Base-by-base conservation (phyloP, 1,140 invertebrate species). In the Nomia melanderi region DNA sequence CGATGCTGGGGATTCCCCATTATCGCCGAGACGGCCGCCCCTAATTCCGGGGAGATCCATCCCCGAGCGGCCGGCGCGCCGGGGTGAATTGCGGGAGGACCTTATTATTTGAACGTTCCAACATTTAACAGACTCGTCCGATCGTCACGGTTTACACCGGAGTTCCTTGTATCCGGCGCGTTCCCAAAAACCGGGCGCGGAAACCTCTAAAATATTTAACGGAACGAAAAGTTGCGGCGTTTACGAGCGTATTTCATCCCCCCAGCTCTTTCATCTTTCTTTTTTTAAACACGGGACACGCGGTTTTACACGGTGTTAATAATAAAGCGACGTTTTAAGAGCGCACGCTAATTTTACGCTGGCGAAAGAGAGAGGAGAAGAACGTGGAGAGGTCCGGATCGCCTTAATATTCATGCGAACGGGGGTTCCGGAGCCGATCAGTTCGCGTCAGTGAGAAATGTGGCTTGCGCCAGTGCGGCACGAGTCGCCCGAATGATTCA, bases 1-100 rank as follows among this genome's bases (percentile, higher is more conserved):
- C 23, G 41, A 39, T 54, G 44, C 53, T 27, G 39, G 12, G 41
- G 12, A 44, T 44, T 44, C 47, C 70, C 54, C 60, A 72, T 82
- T 81, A 81, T 71, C 60, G 36, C 62, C 31, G 73, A 66, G 57
- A 60, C 31, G 44, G 23, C 50, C 27, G 20, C 31, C 54, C 11
- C 36, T 31, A 64, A 29, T 70, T 76, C 56, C 78, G 59, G 53
- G 66, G 41, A 53, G 63, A 76, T 75, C 41, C 3, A 14, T 12
- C 41, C 53, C 44, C 53, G 60, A 39, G 66, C 64, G 50, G 6
- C 1, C 53, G 41, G 2, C 47, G 8, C 4, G 27, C 6, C 12
- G 11, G 36, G 20, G 8, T 33, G 23, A 65, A 75, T 79, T 31
- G 7, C 63, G 41, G 69, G 53, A 44, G 41, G 39, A 39, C 44